Conservation (phyloP, 2,888 invertebrate species). For the Beris chalybata region DNA sequence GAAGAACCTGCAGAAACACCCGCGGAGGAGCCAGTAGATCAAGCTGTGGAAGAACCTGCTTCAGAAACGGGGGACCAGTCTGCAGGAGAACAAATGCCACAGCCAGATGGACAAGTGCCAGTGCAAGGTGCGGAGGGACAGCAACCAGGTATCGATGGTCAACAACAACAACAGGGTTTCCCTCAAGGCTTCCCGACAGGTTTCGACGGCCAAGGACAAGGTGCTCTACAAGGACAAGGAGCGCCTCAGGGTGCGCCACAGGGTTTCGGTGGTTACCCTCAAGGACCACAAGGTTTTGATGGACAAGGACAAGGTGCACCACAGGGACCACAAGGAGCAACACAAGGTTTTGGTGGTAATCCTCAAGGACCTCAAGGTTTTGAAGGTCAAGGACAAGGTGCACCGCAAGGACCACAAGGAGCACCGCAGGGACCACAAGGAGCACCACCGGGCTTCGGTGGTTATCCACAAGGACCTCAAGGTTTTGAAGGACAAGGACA, state of each 20-base stretch:
- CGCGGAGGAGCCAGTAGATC: not conserved
- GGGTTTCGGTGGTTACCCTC: not conserved
- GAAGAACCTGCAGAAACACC: not conserved
- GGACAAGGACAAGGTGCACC: not conserved
- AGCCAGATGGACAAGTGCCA: too few relatives aligned
- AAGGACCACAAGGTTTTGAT: not conserved
- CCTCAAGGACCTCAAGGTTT: too few relatives aligned
- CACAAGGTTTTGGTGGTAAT: too few relatives aligned
- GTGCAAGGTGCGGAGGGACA: too few relatives aligned
- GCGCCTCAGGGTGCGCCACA: not conserved
- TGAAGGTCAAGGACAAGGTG: not conserved
- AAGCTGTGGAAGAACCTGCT: conserved; percentile 3
- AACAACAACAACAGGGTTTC: too few relatives aligned
- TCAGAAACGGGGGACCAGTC: not conserved
- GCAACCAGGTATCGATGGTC: too few relatives aligned
- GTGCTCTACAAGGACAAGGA: too few relatives aligned
- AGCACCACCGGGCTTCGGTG: not conserved
- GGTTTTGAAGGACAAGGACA: not conserved
- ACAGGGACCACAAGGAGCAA: not conserved
- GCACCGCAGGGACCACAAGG: not conserved
- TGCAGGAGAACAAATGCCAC: not conserved
- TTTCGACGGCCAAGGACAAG: too few relatives aligned
- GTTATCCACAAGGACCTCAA: not conserved
- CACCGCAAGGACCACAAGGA: not conserved
- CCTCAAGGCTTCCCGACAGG: too few relatives aligned